Evolutionary conservation across 2,797 vertebrate species (phyloP), one percentile per base, ranked within the genome.

Genomic region (Hypotaenidia philippensis): DNA sequence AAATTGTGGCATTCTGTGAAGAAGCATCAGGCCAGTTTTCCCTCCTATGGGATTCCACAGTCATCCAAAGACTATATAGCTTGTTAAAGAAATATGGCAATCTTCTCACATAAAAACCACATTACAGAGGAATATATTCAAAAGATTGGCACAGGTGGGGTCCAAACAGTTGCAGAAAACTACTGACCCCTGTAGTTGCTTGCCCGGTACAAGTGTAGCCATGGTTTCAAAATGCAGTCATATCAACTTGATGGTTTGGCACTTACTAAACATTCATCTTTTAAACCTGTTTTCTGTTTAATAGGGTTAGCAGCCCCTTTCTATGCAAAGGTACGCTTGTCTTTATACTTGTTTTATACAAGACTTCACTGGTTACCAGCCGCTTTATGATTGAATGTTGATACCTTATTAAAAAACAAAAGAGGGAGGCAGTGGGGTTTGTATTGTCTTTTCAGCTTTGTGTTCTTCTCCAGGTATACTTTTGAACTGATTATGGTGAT

Each of bases 281-380:
- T 76, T 41, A 60, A 65, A 83, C 31, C 25, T 64, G 21, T 68
- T 79, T 68, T 64, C 49, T 78, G 15, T 76, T 79, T 19, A 19
- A 2, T 44, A 74, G 56, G 61, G 61, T 76, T 83, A 94, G 85
- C 89, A 89, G 71, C 84, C 92, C 71, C 82, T 65, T 88, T 93
- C 98, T 98, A 92, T 98, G 98, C 97, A 98, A 98, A 96, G 85
- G 49, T 81, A 95, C 96, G 94, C 91, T 72, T 95, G 76, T 93
- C 57, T 69, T 87, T 44, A 66, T 94, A 91, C 93, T 92, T 90
- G 78, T 92, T 77, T 87, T 75, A 75, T 76, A 69, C 84, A 87
- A 41, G 64, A 72, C 56, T 89, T 87, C 41, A 32, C 75, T 80
- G 94, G 88, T 92, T 81, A 74, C 81, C 80, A 90, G 52, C 83